phyloP scores from a whole-genome alignment of 1,140 invertebrate species.

The Phocides pigmalion region DNA sequence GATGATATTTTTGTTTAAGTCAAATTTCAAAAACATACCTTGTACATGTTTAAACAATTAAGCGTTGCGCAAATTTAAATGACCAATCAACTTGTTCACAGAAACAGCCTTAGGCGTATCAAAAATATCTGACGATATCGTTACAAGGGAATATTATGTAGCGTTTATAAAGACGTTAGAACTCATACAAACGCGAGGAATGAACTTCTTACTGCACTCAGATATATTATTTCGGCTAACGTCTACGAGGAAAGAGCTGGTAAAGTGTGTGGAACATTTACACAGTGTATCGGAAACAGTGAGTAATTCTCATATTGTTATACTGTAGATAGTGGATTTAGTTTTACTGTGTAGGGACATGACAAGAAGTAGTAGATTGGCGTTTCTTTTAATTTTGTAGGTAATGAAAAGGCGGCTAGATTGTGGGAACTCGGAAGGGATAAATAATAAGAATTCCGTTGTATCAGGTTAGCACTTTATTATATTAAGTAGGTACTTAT shows the following conservation, averaged over 20 bases:
- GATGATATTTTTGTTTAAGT: too few species aligned
- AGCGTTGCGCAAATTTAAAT: background rate
- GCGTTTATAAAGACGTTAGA: slow-evolving; percentile 52
- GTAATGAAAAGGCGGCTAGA: slow-evolving; percentile 41
- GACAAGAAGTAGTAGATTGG: too few species aligned
- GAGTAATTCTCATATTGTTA: slow-evolving; percentile 31
- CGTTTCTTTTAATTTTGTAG: slow-evolving; percentile 26
- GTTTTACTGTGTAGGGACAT: too few species aligned
- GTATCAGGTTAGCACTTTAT: too few species aligned
- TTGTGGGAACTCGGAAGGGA: slow-evolving; percentile 1
- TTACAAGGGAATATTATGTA: slow-evolving; percentile 54
- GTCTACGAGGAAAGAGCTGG: slow-evolving; percentile 42
- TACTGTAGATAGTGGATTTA: too few species aligned
- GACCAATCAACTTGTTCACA: slow-evolving; percentile 43
- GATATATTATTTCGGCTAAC: slow-evolving; percentile 54
- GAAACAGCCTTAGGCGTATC: slow-evolving; percentile 59
- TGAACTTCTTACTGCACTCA: slow-evolving; percentile 53
- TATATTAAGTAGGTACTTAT: too few species aligned
- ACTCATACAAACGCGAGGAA: slow-evolving; percentile 44
- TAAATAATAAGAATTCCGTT: too few species aligned
- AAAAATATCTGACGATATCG: slow-evolving; percentile 44
- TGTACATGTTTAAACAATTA: too few species aligned
- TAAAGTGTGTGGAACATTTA: slow-evolving; percentile 41
- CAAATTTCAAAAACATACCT: too few species aligned
- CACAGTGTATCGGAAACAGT: slow-evolving; percentile 56